Conservation (phyloP, 64 coral and sea anemone species). For the Montipora efflorescens region DNA sequence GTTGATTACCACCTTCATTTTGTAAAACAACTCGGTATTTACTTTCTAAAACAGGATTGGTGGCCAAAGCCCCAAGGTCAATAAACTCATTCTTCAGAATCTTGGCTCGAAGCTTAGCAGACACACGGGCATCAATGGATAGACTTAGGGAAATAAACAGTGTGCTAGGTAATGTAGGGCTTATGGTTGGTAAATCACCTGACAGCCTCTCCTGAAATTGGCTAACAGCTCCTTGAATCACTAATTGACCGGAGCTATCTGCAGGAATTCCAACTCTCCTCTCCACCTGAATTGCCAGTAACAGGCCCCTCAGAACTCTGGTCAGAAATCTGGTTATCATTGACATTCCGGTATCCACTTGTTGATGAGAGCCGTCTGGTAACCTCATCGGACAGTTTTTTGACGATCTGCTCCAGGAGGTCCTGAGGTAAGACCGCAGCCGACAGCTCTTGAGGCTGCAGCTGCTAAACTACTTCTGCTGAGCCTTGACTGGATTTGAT, state of each 20-base stretch:
- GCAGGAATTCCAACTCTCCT: not conserved
- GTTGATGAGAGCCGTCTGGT: not conserved
- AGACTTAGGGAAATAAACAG: slow-evolving; percentile 28
- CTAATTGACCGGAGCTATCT: not conserved
- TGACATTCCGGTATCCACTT: not conserved
- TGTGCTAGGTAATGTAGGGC: slow-evolving; percentile 2
- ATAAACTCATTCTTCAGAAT: slow-evolving; percentile 57
- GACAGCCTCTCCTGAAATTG: slow-evolving; percentile 23
- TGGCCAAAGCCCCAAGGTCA: slow-evolving; percentile 52
- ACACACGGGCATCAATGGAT: slow-evolving; percentile 36
- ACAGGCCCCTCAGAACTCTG: not conserved
- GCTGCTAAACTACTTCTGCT: not conserved
- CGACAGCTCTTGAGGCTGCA: not conserved
- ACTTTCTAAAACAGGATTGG: not conserved
- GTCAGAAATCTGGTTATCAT: not conserved
- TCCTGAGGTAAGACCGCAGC: not conserved
- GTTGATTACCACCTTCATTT: not conserved
- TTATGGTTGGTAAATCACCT: not conserved
- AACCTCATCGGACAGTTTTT: not conserved
- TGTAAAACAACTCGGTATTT: slow-evolving; percentile 15
- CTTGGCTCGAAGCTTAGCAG: slow-evolving; percentile 17
- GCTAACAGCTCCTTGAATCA: not conserved
- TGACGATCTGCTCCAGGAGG: not conserved
- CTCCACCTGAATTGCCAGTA: not conserved
- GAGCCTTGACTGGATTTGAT: not conserved